Conservation (phyloP, 2,888 invertebrate genomes). For the Proisotoma minuta region DNA sequence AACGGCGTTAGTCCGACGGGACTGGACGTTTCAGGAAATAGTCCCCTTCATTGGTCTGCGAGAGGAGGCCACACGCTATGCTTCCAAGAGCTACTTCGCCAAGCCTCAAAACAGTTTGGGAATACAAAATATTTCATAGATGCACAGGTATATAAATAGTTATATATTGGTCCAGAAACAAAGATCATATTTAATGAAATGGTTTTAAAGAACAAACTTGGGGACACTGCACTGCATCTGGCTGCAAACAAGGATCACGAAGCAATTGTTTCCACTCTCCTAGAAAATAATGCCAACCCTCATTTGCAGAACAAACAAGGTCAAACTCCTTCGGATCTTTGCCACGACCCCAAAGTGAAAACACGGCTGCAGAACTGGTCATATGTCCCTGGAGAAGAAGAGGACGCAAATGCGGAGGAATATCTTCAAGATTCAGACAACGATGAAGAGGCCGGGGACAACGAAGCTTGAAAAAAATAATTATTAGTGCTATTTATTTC, state of each 20-base stretch:
- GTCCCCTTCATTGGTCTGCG: constrained; percentile 59
- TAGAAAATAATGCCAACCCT: constrained; percentile 56
- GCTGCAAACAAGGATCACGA: constrained; percentile 61
- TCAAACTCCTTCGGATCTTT: constrained; percentile 56
- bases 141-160: constrained; percentile 29
- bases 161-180: neutral
- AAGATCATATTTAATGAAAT: neutral
- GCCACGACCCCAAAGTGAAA: constrained; percentile 53
- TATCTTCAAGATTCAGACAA: constrained; percentile 20
- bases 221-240: constrained; percentile 62
- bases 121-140: constrained; percentile 34
- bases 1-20: constrained; percentile 62
- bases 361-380: constrained; percentile 48
- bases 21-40: constrained; percentile 62
- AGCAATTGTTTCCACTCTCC: constrained; percentile 56
- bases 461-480: too few relatives aligned
- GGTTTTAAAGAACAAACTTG: constrained; percentile 59
- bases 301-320: constrained; percentile 56
- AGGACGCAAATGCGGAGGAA: constrained; percentile 19
- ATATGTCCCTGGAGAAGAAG: constrained; percentile 22
- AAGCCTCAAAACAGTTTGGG: constrained; percentile 25
- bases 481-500: too few relatives aligned
- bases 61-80: constrained; percentile 36
- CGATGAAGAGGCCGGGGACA: too few relatives aligned
- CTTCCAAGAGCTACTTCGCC: constrained; percentile 31